These are phyloP conservation scores for Sitta carolinensis DNA, from an alignment of 2,797 vertebrate genomes.

Conservation along the genomic window DNA sequence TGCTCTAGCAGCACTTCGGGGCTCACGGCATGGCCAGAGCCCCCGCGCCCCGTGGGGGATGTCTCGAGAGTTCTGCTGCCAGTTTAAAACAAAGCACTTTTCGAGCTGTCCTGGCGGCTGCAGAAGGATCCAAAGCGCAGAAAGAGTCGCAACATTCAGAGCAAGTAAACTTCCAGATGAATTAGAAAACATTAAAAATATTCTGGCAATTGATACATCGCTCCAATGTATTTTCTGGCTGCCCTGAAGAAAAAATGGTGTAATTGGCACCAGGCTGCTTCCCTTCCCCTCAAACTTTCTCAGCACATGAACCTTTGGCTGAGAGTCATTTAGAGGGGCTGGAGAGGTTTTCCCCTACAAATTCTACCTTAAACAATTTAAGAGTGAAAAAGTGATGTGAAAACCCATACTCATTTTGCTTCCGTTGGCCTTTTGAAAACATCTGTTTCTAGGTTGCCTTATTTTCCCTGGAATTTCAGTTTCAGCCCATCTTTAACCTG, in stretches of 20 bases:
- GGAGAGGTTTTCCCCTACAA: neutral
- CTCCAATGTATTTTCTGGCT: neutral
- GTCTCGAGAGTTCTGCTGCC: neutral
- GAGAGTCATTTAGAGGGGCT: neutral
- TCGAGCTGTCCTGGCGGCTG: neutral
- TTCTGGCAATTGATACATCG: neutral
- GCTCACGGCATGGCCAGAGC: accelerated
- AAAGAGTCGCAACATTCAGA: accelerated
- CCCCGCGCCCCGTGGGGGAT: neutral
- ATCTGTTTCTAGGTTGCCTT: neutral
- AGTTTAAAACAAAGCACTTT: neutral
- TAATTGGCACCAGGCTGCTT: neutral
- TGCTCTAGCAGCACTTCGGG: neutral
- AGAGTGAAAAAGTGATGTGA: neutral
- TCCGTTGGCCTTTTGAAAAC: neutral
- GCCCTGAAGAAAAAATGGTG: neutral
- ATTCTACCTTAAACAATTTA: neutral
- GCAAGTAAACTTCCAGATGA: neutral
- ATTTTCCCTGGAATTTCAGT: neutral
- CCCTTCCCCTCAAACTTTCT: neutral
- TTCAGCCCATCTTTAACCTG: neutral
- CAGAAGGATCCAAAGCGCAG: neutral
- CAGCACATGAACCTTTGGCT: neutral
- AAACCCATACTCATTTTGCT: neutral
- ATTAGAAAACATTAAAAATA: neutral